phyloP scores from a whole-genome alignment of 2,113 vertebrate species.

The Felis chaus region DNA sequence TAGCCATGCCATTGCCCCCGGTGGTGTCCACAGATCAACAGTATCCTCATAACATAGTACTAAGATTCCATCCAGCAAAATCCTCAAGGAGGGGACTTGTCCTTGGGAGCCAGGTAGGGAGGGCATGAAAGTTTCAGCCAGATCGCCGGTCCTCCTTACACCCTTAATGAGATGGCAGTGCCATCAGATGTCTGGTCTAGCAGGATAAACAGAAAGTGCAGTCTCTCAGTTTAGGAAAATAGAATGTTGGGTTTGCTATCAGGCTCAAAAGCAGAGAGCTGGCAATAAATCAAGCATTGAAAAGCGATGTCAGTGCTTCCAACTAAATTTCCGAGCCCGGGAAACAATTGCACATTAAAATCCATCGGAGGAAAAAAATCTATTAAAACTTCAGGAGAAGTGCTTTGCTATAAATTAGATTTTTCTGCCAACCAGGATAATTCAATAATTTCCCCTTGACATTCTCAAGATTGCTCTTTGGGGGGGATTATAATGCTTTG shows the following conservation, averaged over 20 bases:
- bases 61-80: neutral
- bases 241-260: constrained; percentile 50
- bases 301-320: constrained; percentile 69
- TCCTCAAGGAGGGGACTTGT: neutral
- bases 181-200: neutral
- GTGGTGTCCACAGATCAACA: neutral
- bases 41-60: neutral
- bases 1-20: neutral
- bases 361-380: constrained; percentile 64
- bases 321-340: constrained; percentile 66
- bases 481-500: constrained; percentile 58
- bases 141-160: neutral
- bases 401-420: constrained; percentile 77
- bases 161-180: neutral
- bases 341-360: constrained; percentile 75
- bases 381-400: constrained; percentile 80
- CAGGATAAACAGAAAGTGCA: neutral
- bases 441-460: constrained; percentile 78
- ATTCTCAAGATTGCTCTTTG: constrained; percentile 71
- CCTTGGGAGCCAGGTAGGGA: neutral
- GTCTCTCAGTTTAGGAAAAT: constrained; percentile 26
- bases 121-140: neutral
- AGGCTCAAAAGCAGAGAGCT: constrained; percentile 51
- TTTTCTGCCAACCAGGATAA: constrained; percentile 77
- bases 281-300: constrained; percentile 72